These are phyloP conservation scores for Micromys minutus DNA, from an alignment of 2,113 vertebrate species.

Conservation along the genomic window DNA sequence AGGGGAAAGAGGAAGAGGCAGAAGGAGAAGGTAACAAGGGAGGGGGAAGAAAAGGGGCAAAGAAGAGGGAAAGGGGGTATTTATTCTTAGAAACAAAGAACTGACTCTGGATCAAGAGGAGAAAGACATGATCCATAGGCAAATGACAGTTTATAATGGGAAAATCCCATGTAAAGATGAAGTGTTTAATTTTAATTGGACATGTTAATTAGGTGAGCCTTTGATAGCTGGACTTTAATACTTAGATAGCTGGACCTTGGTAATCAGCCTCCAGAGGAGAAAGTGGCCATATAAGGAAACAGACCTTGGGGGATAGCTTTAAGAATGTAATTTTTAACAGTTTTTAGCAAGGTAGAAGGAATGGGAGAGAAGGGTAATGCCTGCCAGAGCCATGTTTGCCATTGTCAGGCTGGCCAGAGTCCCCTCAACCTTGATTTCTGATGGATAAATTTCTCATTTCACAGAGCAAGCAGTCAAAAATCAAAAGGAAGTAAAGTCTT, in stretches of 20 bases:
- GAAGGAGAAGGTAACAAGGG: background rate
- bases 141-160: background rate
- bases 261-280: background rate
- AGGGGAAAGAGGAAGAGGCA: background rate
- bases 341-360: background rate
- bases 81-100: background rate
- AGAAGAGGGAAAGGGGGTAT: background rate
- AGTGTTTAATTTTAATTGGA: background rate
- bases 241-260: background rate
- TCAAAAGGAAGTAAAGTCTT: background rate
- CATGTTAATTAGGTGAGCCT: background rate
- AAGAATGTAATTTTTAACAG: background rate
- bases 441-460: background rate
- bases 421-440: background rate
- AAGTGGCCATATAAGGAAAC: background rate
- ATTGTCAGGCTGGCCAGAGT: background rate
- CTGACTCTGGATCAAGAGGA: background rate
- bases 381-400: background rate
- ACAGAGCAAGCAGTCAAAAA: background rate
- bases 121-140: background rate
- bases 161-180: background rate
- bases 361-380: background rate
- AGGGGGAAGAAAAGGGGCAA: too few species aligned
- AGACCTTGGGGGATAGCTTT: background rate
- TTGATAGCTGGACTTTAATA: background rate